phyloP scores from a whole-genome alignment of 1,140 invertebrate species.

The Neomicropteryx cornuta region DNA sequence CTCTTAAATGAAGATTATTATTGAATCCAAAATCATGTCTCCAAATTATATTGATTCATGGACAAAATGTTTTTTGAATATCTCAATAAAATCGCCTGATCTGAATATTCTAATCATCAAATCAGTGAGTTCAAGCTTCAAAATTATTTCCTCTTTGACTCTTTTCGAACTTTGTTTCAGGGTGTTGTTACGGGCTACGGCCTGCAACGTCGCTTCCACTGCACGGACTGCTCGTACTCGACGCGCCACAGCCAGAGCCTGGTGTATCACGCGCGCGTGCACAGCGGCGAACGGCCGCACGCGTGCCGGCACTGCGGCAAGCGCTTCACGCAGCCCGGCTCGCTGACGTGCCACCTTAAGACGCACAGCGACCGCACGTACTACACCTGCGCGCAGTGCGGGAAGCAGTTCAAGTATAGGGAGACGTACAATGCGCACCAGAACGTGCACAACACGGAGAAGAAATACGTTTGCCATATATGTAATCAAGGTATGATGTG shows the following conservation, averaged over 20 bases:
- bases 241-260: constrained; percentile 35
- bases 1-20: too few species aligned
- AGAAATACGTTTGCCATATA: constrained; percentile 25
- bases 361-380: constrained; percentile 35
- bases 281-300: constrained; percentile 42
- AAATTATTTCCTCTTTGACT: too few species aligned
- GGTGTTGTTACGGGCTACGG: constrained; percentile 31
- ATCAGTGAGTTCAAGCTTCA: too few species aligned
- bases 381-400: constrained; percentile 48
- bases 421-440: constrained; percentile 32
- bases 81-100: too few species aligned
- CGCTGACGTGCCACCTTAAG: constrained; percentile 34
- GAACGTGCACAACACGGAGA: constrained; percentile 26
- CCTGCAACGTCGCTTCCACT: constrained; percentile 25
- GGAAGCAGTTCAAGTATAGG: constrained; percentile 47
- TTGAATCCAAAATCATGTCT: too few species aligned
- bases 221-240: constrained; percentile 30
- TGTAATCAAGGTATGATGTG: constrained; percentile 22
- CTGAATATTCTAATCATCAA: too few species aligned
- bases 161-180: too few species aligned
- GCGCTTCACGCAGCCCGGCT: constrained; percentile 41
- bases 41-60: too few species aligned
- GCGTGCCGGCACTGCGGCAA: constrained; percentile 44
- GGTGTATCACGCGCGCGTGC: constrained; percentile 35
- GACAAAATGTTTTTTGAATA: too few species aligned